Evolutionary conservation across 2,888 invertebrate genomes (phyloP), one percentile per base, ranked within the genome.

Genomic region (Pammene aurita): DNA sequence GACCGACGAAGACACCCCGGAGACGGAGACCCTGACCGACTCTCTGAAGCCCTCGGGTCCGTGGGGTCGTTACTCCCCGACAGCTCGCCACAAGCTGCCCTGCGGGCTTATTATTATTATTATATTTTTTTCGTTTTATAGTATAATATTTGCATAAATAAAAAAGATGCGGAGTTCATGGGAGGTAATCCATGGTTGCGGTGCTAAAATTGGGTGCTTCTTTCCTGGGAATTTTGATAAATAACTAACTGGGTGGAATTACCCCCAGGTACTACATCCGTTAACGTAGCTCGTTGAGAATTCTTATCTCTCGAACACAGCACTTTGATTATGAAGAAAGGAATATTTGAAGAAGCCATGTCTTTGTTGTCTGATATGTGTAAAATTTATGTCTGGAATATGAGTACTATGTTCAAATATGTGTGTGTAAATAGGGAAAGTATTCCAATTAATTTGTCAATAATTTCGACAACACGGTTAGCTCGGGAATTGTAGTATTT

Each of bases 221-320:
- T 80, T 80, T 80, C 77, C 76, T 75, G 77, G 73, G 82, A 84
- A 88, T 87, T 88, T 90, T 89, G 88, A 87, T 88, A 90, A 88
- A 90, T 89, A 87, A 85, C 86, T 69, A 64, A 70, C 66, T 84
- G 82, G 84, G 85, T 83, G 77, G 86, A 89, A 88, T 90, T 88
- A 90, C 89, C 89, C 85, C 77, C 74, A 78, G 78, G 75, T 84
- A 82, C 81, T 84, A 76, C 79, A 81, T 80, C 73, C 44, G 80
- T 77, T 76, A 77, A 77, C 82, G 79, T 81, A 77, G 82, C 84
- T 85, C 86, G 84, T 79, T 72, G 85, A 85, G 87, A 88, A 90
- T 90, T 89, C 90, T 91, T 91, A 92, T 91, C 91, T 87, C 77
- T 79, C 82, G 78, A 85, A 90, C 89, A 83, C 90, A 91, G 89